phyloP scores from a whole-genome alignment of 1,140 invertebrate genomes.

The Orius laevigatus region DNA sequence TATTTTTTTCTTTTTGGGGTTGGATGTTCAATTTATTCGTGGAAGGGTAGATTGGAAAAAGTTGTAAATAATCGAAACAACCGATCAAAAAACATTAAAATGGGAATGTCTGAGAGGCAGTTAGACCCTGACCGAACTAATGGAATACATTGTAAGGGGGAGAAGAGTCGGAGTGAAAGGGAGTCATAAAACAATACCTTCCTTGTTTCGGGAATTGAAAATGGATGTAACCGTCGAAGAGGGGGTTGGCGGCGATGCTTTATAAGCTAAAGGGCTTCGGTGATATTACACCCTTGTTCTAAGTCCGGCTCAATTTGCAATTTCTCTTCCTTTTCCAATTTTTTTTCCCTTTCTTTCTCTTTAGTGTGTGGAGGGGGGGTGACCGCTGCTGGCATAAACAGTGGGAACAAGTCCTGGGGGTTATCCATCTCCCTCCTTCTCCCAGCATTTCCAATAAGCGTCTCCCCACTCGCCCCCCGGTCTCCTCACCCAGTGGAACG shows the following conservation, averaged over 20 bases:
- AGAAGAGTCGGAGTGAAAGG: neutral
- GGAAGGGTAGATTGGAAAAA: neutral
- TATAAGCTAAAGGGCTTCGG: slow-evolving; percentile 8
- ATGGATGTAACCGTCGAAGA: slow-evolving; percentile 10
- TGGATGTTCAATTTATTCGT: too few species aligned
- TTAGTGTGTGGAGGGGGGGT: neutral
- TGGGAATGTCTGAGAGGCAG: slow-evolving; percentile 9
- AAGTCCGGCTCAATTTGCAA: slow-evolving; percentile 8
- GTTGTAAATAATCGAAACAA: slow-evolving; percentile 10
- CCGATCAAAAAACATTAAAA: slow-evolving; percentile 12
- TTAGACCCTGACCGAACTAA: slow-evolving; percentile 1
- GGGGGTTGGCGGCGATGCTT: slow-evolving; percentile 6
- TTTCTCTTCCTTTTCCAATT: neutral
- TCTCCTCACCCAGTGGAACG: slow-evolving; percentile 4
- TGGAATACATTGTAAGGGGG: slow-evolving; percentile 9
- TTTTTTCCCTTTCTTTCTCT: slow-evolving; percentile 5
- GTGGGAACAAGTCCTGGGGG: slow-evolving; percentile 10
- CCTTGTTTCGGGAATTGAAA: slow-evolving; percentile 12
- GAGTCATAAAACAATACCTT: slow-evolving; percentile 14
- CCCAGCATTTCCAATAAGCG: slow-evolving; percentile 14
- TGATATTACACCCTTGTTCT: too few species aligned
- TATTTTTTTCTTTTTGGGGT: too few species aligned
- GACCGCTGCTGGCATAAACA: slow-evolving; percentile 7
- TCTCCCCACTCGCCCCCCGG: neutral
- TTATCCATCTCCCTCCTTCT: slow-evolving; percentile 12